Evolutionary conservation across 2,797 vertebrate species (phyloP).

Genomic region (Sylvia borin): DNA sequence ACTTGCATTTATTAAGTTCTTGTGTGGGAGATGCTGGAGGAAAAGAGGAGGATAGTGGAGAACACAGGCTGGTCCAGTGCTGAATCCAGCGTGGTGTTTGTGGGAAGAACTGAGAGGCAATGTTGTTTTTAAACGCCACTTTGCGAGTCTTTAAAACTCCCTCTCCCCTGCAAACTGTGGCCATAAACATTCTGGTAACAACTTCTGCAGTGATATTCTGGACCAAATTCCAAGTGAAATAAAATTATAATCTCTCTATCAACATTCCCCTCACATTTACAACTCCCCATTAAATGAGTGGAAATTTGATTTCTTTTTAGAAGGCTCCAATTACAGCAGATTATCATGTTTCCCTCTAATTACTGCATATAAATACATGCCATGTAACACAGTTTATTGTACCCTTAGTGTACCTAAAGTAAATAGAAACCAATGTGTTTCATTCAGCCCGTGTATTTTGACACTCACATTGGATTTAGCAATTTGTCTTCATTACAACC

Average conservation of each 20-base stretch:
- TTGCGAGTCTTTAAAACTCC: not conserved
- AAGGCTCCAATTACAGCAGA: slow-evolving; percentile 41
- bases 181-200: not conserved
- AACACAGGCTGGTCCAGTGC: not conserved
- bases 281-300: not conserved
- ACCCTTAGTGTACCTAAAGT: slow-evolving; percentile 39
- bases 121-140: not conserved
- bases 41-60: not conserved
- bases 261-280: not conserved
- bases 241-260: not conserved
- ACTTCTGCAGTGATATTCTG: not conserved
- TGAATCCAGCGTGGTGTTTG: not conserved
- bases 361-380: slow-evolving; percentile 25
- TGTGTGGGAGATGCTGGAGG: not conserved
- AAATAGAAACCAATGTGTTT: slow-evolving; percentile 40
- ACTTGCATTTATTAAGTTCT: not conserved
- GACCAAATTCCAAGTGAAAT: not conserved
- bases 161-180: not conserved
- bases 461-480: not conserved
- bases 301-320: slow-evolving; percentile 26
- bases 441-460: slow-evolving; percentile 25
- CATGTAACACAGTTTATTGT: slow-evolving; percentile 20
- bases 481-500: slow-evolving; percentile 52
- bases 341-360: slow-evolving; percentile 50
- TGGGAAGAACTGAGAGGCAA: not conserved